Percentiles rank a stretch among this genome's conserved stretches.
These are phyloP conservation scores for Cygnus olor DNA, from an alignment of 2,797 vertebrate species.

Conservation along the genomic window DNA sequence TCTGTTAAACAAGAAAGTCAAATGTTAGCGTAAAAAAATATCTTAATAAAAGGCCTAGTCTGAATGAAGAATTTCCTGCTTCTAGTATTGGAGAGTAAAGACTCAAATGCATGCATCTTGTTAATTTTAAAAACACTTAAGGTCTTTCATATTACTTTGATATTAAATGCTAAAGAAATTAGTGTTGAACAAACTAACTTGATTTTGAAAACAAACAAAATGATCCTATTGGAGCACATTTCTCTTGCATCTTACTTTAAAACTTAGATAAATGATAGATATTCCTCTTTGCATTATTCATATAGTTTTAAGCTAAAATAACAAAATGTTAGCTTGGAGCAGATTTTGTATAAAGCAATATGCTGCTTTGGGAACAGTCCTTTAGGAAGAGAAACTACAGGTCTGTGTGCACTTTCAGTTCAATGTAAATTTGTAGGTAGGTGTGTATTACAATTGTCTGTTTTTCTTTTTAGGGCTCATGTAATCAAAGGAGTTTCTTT, in stretches of 20 bases:
- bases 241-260: neutral
- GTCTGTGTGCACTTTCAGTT: constrained; percentile 61
- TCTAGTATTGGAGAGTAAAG: neutral
- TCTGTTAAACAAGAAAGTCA: neutral
- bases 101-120: neutral
- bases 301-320: neutral
- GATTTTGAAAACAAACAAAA: neutral
- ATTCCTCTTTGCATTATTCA: neutral
- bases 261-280: neutral
- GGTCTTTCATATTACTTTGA: neutral
- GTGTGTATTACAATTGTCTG: constrained; percentile 74
- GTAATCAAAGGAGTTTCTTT: constrained; percentile 80
- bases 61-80: neutral
- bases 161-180: neutral
- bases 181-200: neutral
- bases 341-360: neutral
- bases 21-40: neutral
- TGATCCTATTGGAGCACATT: neutral
- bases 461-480: constrained; percentile 82
- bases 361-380: neutral
- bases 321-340: neutral
- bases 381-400: constrained; percentile 8
- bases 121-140: neutral
- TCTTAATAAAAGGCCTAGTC: neutral
- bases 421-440: constrained; percentile 56